A percentile compares a stretch with the other conserved stretches of the same genome.
Conservation (phyloP, 2,888 invertebrate genomes). For the Myopa tessellatipennis region DNA sequence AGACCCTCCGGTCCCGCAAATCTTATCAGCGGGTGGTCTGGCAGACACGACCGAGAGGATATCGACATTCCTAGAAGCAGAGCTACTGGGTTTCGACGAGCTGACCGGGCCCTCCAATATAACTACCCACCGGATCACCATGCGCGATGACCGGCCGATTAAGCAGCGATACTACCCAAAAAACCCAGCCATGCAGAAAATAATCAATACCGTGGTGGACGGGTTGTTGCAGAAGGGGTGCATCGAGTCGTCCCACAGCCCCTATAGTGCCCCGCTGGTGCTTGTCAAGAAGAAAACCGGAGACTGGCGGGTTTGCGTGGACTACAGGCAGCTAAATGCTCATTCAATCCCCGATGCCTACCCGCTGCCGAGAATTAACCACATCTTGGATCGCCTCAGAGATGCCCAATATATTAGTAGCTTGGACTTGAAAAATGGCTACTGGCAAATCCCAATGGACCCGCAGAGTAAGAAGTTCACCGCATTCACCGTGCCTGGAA, state of each 20-base stretch:
- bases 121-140: not conserved
- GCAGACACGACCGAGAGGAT: not conserved
- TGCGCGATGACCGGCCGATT: not conserved
- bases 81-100: not conserved
- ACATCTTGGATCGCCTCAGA: not conserved
- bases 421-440: not conserved
- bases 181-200: slow-evolving; percentile 1
- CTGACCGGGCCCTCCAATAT: not conserved
- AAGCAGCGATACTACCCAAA: not conserved
- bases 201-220: not conserved
- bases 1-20: too few relatives aligned
- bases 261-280: not conserved
- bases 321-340: not conserved
- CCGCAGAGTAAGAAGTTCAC: not conserved
- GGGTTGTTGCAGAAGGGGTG: not conserved
- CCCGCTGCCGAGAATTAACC: not conserved
- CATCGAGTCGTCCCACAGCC: not conserved
- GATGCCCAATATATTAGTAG: slow-evolving; percentile 2
- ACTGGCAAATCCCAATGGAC: not conserved
- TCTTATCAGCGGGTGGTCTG: not conserved
- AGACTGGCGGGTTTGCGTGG: not conserved
- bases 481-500: slow-evolving; percentile 1
- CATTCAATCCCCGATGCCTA: not conserved
- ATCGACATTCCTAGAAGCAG: not conserved
- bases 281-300: not conserved